Conservation (phyloP, 1,140 invertebrate genomes). For the Heliconius nattereri region DNA sequence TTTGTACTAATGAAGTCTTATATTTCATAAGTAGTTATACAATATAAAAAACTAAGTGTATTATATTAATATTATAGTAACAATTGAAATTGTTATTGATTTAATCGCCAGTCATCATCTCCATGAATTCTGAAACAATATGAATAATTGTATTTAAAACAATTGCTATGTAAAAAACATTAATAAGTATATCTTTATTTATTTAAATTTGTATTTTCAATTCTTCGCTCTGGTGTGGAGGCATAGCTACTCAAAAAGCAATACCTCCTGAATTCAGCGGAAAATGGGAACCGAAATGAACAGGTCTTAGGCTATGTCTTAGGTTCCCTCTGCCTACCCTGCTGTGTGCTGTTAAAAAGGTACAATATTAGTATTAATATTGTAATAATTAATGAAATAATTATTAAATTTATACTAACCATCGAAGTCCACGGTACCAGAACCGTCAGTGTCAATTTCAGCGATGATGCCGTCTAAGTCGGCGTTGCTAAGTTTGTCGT, state of each 20-base stretch:
- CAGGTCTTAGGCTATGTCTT: too few relatives aligned
- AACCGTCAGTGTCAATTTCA: slow-evolving; percentile 96
- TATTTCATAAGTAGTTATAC: slow-evolving; percentile 51
- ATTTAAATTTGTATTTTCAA: too few relatives aligned
- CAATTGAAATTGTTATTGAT: slow-evolving; percentile 32
- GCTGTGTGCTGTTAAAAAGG: not conserved
- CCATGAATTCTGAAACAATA: slow-evolving; percentile 88
- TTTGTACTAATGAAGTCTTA: slow-evolving; percentile 74
- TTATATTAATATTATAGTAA: slow-evolving; percentile 57
- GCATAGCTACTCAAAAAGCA: too few relatives aligned
- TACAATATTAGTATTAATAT: not conserved
- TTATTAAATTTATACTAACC: slow-evolving; percentile 77
- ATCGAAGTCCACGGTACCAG: slow-evolving; percentile 94
- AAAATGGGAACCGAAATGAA: too few relatives aligned
- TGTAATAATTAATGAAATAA: not conserved
- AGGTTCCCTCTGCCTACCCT: too few relatives aligned
- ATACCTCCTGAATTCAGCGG: too few relatives aligned
- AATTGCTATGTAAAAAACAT: not conserved
- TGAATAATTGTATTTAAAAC: slow-evolving; percentile 35
- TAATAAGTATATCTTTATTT: too few relatives aligned
- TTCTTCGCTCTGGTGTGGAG: too few relatives aligned
- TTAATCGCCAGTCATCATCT: slow-evolving; percentile 93
- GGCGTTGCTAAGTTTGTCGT: slow-evolving; percentile 92
- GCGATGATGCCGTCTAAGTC: slow-evolving; percentile 95
- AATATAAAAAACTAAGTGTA: slow-evolving; percentile 66